Evolutionary conservation across 2,797 vertebrate genomes (phyloP).

Genomic region (Kryptolebias ocellatus): DNA sequence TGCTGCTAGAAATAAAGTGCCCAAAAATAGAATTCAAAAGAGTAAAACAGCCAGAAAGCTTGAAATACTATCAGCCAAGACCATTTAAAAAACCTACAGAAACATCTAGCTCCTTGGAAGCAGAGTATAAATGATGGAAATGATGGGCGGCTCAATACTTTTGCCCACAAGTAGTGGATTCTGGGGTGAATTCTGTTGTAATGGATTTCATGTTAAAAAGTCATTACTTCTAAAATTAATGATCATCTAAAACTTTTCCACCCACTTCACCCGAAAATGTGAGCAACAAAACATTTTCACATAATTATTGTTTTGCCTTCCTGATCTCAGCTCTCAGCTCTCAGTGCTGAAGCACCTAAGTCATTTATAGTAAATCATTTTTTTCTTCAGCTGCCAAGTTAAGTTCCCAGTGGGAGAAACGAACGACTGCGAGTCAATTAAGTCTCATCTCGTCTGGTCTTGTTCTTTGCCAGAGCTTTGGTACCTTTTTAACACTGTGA

Average conservation of each 20-base stretch:
- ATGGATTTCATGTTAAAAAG: no score
- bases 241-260: neutral
- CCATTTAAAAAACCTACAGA: neutral
- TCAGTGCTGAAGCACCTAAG: slow-evolving; percentile 11
- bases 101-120: no score
- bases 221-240: slow-evolving; percentile 1
- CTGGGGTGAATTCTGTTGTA: no score
- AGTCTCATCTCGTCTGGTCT: slow-evolving; percentile 54
- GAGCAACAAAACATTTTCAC: neutral
- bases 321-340: slow-evolving; percentile 29
- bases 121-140: no score
- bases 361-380: slow-evolving; percentile 50
- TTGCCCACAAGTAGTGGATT: no score
- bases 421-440: slow-evolving; percentile 43
- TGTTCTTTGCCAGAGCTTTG: slow-evolving; percentile 48
- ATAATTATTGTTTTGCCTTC: slow-evolving; percentile 35
- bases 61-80: neutral
- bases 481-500: slow-evolving; percentile 45
- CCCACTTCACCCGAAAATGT: neutral
- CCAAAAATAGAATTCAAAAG: neutral
- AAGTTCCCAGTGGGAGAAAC: slow-evolving; percentile 41
- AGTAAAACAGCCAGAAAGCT: no score
- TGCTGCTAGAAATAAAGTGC: neutral
- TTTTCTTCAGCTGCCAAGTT: slow-evolving; percentile 41
- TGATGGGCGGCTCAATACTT: no score